Evolutionary conservation across 2,797 vertebrate species (phyloP).

Genomic region (Sebastes nivosus): DNA sequence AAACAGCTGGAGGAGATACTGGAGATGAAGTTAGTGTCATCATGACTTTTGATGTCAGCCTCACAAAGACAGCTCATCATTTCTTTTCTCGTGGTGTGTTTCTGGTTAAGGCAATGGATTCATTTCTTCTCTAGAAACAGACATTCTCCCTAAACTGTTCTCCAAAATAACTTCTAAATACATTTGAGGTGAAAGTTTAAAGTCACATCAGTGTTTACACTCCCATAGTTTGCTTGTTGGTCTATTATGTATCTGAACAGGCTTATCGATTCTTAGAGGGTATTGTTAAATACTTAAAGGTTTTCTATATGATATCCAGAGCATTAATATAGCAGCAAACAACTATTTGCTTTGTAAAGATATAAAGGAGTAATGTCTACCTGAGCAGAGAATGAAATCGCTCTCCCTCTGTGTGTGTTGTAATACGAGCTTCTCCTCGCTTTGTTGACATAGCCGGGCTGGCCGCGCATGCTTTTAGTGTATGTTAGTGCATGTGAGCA

Average conservation of each 20-base stretch:
- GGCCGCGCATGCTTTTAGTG: too few species aligned
- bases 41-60: background rate
- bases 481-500: too few species aligned
- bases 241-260: background rate
- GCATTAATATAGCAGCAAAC: too few species aligned
- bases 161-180: background rate
- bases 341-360: too few species aligned
- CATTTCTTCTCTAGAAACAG: background rate
- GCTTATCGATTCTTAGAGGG: background rate
- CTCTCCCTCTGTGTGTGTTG: too few species aligned
- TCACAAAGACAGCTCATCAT: background rate
- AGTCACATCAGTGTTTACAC: background rate
- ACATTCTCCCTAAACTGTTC: background rate
- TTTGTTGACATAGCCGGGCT: too few species aligned
- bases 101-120: background rate
- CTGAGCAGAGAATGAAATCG: too few species aligned
- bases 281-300: background rate
- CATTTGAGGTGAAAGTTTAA: background rate
- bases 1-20: slow-evolving; percentile 98
- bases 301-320: too few species aligned
- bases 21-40: slow-evolving; percentile 96
- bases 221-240: background rate
- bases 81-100: background rate
- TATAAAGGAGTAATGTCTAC: too few species aligned
- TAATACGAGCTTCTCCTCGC: too few species aligned